Evolutionary conservation across 2,797 vertebrate species (phyloP).

Genomic region (Enteromius treurensis): DNA sequence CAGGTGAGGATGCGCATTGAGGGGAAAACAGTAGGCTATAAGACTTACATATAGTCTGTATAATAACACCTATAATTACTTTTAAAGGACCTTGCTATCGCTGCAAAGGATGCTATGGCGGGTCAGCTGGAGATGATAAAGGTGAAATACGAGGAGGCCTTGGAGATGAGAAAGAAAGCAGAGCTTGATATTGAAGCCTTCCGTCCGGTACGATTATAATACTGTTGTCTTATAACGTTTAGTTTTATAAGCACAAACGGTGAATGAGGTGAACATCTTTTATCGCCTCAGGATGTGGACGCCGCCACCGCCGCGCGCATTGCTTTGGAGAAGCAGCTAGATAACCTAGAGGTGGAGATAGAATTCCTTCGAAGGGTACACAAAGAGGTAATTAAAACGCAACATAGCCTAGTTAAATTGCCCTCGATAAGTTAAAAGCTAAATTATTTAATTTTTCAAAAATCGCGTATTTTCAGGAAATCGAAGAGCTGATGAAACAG

Average conservation of each 20-base stretch:
- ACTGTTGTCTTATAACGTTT: neutral
- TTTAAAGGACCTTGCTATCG: constrained; percentile 78
- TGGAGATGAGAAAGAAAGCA: constrained; percentile 77
- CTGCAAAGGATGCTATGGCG: constrained; percentile 72
- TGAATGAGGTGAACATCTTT: neutral
- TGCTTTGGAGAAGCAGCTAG: constrained; percentile 75
- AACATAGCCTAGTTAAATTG: neutral
- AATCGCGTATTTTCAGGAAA: constrained; percentile 70
- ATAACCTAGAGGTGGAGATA: constrained; percentile 78
- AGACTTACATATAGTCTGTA: no score
- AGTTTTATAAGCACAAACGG: constrained; percentile 11
- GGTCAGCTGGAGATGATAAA: constrained; percentile 76
- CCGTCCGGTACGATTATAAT: constrained; percentile 72
- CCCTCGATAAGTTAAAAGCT: neutral
- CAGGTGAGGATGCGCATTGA: neutral
- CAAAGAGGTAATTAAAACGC: constrained; percentile 63
- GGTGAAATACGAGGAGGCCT: constrained; percentile 77
- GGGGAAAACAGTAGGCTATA: neutral
- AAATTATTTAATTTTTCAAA: neutral
- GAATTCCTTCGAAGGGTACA: constrained; percentile 73
- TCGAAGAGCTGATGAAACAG: constrained; percentile 79
- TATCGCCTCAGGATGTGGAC: constrained; percentile 69
- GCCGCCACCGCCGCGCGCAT: constrained; percentile 74
- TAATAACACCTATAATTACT: constrained; percentile 21
- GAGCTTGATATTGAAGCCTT: constrained; percentile 79